Base-by-base conservation (phyloP, 2,888 invertebrate genomes). In the Petrolisthes manimaculis region DNA sequence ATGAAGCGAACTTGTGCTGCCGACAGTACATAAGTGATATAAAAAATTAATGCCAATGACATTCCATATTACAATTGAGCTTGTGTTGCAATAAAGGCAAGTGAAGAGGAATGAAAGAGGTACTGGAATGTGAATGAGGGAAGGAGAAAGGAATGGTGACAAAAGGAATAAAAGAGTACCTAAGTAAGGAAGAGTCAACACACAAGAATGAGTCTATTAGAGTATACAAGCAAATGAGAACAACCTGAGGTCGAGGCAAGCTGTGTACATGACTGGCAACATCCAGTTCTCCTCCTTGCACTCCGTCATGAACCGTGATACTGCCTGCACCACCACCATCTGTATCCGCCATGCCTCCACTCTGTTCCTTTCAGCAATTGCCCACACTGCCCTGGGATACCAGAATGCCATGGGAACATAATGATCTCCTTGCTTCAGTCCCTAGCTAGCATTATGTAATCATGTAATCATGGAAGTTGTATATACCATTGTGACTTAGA, bases 271-370 rank as follows among this genome's bases (percentile, higher is more conserved):
- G 9, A 99, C 95, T 0, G 98, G 97, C n/a, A 99, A 93, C 91
- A 96, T 96, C 99, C 99, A 99, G 93, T 99, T 99, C 92, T 98
- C 98, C 92, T 99, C 99, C 92, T 97, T 97, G 92, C 97, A 96
- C 67, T 95, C 94, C 93, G 98, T 97, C 81, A 99, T 94, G 85
- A 97, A 94, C 93, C 96, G 97, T 0, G 96, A 96, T 79, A 98
- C 95, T 0, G 95, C 94, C 91, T 96, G 96, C 0, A 97, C 96
- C 91, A 97, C 95, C 6, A 94, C 93, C 91, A 96, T 95, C 92
- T 98, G 98, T 91, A 95, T 94, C 90, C 95, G 95, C 92, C 96
- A 97, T 0, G 97, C 97, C 90, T 94, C 93, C 4, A 93, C 92
- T 86, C 94, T 93, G 91, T 95, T 93, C 89, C 93, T 93, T 90